These are phyloP conservation scores for Orthosia gothica DNA, from an alignment of 2,888 invertebrate genomes.

Conservation along the genomic window DNA sequence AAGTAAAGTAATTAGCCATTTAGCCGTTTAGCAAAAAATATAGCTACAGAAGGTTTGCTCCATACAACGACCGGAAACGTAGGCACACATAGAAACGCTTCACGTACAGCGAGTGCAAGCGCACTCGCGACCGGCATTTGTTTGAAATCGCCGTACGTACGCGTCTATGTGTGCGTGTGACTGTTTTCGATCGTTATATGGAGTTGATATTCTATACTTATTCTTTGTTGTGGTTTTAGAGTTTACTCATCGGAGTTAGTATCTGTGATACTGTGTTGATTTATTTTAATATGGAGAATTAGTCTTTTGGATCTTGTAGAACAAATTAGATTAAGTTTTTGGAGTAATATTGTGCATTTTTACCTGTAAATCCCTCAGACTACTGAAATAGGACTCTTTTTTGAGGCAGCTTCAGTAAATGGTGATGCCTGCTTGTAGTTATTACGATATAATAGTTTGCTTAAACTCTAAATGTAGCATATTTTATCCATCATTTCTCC, in stretches of 20 bases:
- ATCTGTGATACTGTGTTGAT: slow-evolving; percentile 63
- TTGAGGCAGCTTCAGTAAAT: no score
- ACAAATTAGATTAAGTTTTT: slow-evolving; percentile 11
- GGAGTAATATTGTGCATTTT: neutral
- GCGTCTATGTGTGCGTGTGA: neutral
- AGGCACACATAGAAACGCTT: neutral
- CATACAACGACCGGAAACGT: no score
- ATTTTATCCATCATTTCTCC: no score
- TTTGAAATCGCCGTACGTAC: neutral
- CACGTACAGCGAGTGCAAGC: neutral
- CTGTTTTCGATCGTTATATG: neutral
- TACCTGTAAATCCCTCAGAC: neutral
- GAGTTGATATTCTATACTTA: neutral
- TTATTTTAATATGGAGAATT: slow-evolving; percentile 53
- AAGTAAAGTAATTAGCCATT: slow-evolving; percentile 69
- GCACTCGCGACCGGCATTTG: neutral
- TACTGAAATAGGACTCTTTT: no score
- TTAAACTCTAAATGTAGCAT: no score
- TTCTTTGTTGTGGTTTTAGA: neutral
- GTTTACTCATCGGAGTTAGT: slow-evolving; percentile 47
- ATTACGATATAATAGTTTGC: no score
- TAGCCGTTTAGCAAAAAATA: neutral
- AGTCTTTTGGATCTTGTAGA: slow-evolving; percentile 5
- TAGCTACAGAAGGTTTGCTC: slow-evolving; percentile 3
- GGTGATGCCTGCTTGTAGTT: no score